Evolutionary conservation across 2,888 invertebrate species (phyloP).

Genomic region (Nineta flava): DNA sequence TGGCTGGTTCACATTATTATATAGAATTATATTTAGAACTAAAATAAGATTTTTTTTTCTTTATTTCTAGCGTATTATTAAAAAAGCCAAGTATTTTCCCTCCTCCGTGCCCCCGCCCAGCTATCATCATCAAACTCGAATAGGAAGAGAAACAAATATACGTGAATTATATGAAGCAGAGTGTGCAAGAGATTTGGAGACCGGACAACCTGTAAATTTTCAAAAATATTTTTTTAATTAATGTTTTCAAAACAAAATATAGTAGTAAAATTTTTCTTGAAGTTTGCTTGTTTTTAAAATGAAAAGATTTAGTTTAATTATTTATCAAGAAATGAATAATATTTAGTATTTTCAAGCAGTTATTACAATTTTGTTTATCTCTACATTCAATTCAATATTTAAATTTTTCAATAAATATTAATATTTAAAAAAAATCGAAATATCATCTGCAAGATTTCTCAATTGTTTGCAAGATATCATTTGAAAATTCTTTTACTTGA

Average conservation of each 20-base stretch:
- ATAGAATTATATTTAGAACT: neutral
- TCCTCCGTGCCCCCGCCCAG: constrained; percentile 23
- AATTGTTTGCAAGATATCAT: neutral
- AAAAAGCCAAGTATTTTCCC: constrained; percentile 23
- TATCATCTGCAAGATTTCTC: neutral
- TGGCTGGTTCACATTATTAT: no score
- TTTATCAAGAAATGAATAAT: neutral
- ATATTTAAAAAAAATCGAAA: neutral
- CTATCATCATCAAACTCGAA: constrained; percentile 18
- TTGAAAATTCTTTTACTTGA: neutral
- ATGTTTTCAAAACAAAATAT: neutral
- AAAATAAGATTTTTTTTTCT: neutral
- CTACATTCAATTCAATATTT: neutral
- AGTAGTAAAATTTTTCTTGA: constrained; percentile 1
- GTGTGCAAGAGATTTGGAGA: constrained; percentile 13
- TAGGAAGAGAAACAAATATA: constrained; percentile 20
- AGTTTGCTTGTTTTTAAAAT: constrained; percentile 3
- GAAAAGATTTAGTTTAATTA: neutral
- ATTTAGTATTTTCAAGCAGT: neutral
- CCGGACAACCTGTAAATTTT: constrained; percentile 11
- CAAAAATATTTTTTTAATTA: neutral
- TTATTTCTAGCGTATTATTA: constrained; percentile 22
- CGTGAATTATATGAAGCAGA: constrained; percentile 27
- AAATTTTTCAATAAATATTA: neutral
- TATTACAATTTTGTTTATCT: neutral